Base-by-base conservation (phyloP, 1,140 invertebrate genomes). In the Platorchestia sp. region DNA sequence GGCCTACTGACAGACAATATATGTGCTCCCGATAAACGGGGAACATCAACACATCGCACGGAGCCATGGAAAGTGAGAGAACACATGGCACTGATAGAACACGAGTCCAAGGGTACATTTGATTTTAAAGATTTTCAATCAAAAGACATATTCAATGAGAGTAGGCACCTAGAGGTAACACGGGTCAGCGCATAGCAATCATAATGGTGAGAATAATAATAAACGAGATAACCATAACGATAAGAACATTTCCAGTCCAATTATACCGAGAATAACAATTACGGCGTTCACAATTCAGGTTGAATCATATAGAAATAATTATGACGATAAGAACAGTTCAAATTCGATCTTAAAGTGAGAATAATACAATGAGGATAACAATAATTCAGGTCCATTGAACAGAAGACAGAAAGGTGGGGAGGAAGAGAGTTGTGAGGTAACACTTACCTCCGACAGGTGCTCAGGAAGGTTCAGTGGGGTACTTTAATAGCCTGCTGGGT, bases 341-440 rank as follows among this genome's bases (percentile, higher is more conserved):
- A 27, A 36, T 22, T 75, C 59, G 59, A 36, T 75, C 59, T 22
- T 75, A 75, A 75, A 75, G 59, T 75, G 59, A 75, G 27, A 75
- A 75, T 19, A 75, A 75, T 75, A 75, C 59, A 22, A 75, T 75
- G 59, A 75, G 59, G 59, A 75, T 89, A 89, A 89, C 43, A 89
- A 89, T 93, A 93, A 93, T 93, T 93, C 91, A 93, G 91, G 91
- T 93, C 91, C 91, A 93, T 93, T 40, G 91, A 93, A 93, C 91
- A 93, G 91, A 93, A 93, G 91, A 47, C 91, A 93, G 91, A 93
- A 47, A 93, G 91, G 91, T 45, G 91, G 40, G 44, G 44, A n/a
- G 40, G 91, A 45, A 44, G 91, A 93, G 19, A 93, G 91, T 45
- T 6, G 45, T 6, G 47, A 27, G 91, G 5, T n/a, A 47, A 47